Evolutionary conservation across 2,797 vertebrate genomes (phyloP).

Genomic region (Pteropus rufus): DNA sequence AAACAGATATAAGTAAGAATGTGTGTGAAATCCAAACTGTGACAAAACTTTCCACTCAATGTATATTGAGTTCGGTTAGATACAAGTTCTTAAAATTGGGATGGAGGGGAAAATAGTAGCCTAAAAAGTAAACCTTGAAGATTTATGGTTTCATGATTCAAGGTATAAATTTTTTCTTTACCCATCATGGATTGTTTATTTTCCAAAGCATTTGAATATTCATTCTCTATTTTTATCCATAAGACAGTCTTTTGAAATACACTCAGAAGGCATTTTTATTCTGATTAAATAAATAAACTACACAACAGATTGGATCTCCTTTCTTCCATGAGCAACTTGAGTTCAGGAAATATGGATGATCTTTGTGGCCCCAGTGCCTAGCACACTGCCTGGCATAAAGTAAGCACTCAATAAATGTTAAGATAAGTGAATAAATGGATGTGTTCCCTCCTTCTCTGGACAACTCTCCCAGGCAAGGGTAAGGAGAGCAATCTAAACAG

Average conservation of each 20-base stretch:
- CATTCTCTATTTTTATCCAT: neutral
- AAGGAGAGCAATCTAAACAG: neutral
- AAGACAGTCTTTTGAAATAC: neutral
- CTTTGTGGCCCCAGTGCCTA: neutral
- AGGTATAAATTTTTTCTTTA: neutral
- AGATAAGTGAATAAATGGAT: neutral
- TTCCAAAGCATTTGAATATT: slow-evolving; percentile 1
- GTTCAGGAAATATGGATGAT: neutral
- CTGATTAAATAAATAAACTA: neutral
- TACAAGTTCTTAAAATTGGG: slow-evolving; percentile 7
- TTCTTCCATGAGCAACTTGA: neutral
- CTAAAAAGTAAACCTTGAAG: neutral
- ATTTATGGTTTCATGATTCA: neutral
- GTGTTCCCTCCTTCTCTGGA: neutral
- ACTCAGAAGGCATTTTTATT: neutral
- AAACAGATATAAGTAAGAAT: neutral
- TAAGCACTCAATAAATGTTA: neutral
- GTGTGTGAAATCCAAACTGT: neutral
- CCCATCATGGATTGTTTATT: neutral
- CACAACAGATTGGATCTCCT: neutral
- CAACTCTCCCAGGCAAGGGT: neutral
- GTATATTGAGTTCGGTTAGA: neutral
- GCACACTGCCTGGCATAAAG: neutral
- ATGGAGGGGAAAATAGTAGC: neutral
- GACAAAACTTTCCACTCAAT: neutral